Percentiles rank a stretch among this genome's conserved stretches.
Evolutionary conservation across 2,888 invertebrate genomes (phyloP).

Genomic region (Stenodema calcarata): DNA sequence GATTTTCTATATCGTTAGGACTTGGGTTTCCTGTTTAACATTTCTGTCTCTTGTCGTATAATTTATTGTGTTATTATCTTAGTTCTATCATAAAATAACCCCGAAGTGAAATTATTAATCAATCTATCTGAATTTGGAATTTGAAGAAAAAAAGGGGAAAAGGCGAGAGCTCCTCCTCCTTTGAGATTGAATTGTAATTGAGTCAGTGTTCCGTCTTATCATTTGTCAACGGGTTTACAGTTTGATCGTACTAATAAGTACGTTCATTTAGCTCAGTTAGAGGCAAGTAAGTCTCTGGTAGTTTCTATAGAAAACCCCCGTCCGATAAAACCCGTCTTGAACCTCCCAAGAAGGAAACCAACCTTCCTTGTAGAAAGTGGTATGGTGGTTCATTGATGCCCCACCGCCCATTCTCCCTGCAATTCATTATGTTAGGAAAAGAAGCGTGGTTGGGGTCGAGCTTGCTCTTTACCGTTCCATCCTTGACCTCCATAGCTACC

Average conservation of each 20-base stretch:
- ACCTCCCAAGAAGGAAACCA: neutral
- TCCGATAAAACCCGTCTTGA: neutral
- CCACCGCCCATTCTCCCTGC: neutral
- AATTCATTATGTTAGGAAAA: slow-evolving; percentile 22
- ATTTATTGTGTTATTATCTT: too few species aligned
- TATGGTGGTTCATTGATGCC: slow-evolving; percentile 23
- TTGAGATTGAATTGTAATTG: too few species aligned
- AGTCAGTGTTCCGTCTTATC: too few species aligned
- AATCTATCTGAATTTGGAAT: too few species aligned
- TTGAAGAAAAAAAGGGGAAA: too few species aligned
- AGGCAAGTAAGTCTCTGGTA: neutral
- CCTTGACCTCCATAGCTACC: slow-evolving; percentile 20
- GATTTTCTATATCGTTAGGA: neutral
- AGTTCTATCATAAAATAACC: too few species aligned
- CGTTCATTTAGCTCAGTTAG: neutral
- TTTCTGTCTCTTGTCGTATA: too few species aligned
- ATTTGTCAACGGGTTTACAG: neutral
- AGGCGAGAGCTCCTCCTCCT: too few species aligned
- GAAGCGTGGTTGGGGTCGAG: neutral
- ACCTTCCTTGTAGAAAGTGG: slow-evolving; percentile 19
- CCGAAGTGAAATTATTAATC: too few species aligned
- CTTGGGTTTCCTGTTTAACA: too few species aligned
- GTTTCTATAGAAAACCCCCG: neutral
- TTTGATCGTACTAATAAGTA: too few species aligned
- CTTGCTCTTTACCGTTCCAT: slow-evolving; percentile 19